phyloP scores from a whole-genome alignment of 1,140 invertebrate genomes.

The Drosophila oshimai region DNA sequence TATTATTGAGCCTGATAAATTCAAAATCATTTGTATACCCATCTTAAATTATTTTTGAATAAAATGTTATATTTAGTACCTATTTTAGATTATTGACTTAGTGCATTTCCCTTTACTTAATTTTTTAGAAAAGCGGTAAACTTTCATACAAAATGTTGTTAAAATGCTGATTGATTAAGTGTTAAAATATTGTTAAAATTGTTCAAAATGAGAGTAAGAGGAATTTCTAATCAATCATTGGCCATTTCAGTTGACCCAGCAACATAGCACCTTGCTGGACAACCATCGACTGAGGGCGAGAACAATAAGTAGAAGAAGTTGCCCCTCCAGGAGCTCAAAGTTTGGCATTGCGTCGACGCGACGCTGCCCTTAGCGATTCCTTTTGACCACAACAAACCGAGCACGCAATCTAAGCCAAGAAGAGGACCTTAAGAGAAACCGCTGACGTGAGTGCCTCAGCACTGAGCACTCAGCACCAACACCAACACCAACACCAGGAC shows the following conservation, averaged over 20 bases:
- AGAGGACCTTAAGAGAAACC: constrained; percentile 44
- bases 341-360: constrained; percentile 55
- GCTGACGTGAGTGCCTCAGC: constrained; percentile 5
- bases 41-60: no score
- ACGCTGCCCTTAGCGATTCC: constrained; percentile 55
- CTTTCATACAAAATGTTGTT: no score
- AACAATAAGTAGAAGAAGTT: constrained; percentile 1
- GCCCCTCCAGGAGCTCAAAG: constrained; percentile 1
- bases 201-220: neutral
- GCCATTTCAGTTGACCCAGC: neutral
- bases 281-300: constrained; percentile 17
- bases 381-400: constrained; percentile 69
- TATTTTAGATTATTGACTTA: no score
- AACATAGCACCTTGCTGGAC: constrained; percentile 10
- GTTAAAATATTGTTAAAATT: no score
- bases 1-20: no score
- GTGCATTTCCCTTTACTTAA: no score
- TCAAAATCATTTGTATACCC: no score
- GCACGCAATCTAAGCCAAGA: constrained; percentile 51
- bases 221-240: neutral
- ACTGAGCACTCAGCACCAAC: constrained; percentile 14
- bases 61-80: no score
- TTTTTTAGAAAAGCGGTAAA: no score
- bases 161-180: no score
- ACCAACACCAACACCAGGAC: constrained; percentile 39